Evolutionary conservation across 2,113 vertebrate genomes (phyloP), one percentile per base, ranked within the genome.

Genomic region (Perca schrenkii): DNA sequence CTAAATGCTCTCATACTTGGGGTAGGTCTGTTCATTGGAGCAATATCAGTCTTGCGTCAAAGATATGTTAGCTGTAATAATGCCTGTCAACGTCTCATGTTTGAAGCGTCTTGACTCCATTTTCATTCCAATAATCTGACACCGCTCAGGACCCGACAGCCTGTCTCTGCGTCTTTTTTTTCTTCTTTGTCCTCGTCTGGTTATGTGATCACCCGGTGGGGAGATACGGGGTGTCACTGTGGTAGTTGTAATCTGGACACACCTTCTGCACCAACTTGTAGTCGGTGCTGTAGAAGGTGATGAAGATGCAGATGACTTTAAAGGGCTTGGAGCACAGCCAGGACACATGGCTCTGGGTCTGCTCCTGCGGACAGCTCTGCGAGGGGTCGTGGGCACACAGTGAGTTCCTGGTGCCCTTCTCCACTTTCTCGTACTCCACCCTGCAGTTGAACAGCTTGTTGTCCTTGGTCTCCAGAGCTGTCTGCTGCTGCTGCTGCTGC

Each of bases 181-280:
- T 4, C 7, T 58, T 62, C 0, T 12, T 50, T 11, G 22, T 46
- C 66, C 43, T 61, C 2, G 8, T 78, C 53, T 6, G 47, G 52
- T 19, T 22, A 12, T 2, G 17, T 5, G 86, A 91, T 98, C 97
- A 99, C 86, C 98, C 98, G 6, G 98, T 99, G 60, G 97, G 98
- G 74, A 98, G 97, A 94, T 99, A 99, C 25, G 98, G 98, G 82
- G 97, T 97, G 94, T 99, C 98, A 21, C 98, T 99, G 96, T 99
- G 98, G 94, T 99, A 99, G 96, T 99, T 99, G 96, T 99, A 99
- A 92, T 99, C 98, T 4, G 98, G 98, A 93, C 98, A 99, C 91
- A 99, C 98, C 93, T 99, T 99, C 96, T 99, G 98, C 95, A 99
- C 97, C 95, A 99, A 96, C 97, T 98, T 99, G 96, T 99, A 99